phyloP scores from a whole-genome alignment of 1,140 invertebrate species.

The Theocolax elegans region DNA sequence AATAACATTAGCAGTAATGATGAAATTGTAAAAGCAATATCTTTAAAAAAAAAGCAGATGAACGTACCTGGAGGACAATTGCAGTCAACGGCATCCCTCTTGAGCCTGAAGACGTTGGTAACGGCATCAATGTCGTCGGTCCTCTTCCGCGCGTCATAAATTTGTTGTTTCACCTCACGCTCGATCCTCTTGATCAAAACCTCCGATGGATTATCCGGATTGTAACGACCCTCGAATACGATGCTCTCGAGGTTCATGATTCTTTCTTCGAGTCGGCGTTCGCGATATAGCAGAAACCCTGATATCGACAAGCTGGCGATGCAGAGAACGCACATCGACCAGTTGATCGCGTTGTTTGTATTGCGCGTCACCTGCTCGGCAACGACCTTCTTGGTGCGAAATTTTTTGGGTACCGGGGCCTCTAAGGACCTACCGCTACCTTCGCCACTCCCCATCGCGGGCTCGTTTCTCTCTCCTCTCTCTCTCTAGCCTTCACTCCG shows the following conservation, averaged over 20 bases:
- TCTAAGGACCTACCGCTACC: constrained; percentile 32
- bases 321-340: constrained; percentile 60
- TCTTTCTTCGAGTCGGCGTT: constrained; percentile 57
- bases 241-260: constrained; percentile 56
- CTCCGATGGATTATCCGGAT: constrained; percentile 3
- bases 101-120: constrained; percentile 50
- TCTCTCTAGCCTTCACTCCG: not conserved
- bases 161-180: constrained; percentile 50
- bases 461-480: not conserved
- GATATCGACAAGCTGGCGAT: constrained; percentile 57
- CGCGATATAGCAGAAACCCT: constrained; percentile 58
- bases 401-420: constrained; percentile 51
- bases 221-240: constrained; percentile 32
- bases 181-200: constrained; percentile 50
- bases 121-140: constrained; percentile 17
- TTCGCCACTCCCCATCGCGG: constrained; percentile 29
- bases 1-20: too few relatives aligned
- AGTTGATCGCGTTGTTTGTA: constrained; percentile 45
- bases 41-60: too few relatives aligned
- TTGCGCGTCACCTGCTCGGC: constrained; percentile 5
- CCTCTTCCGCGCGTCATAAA: constrained; percentile 21
- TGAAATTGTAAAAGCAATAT: too few relatives aligned
- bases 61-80: constrained; percentile 59
- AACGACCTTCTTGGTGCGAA: constrained; percentile 44
- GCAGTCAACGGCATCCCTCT: constrained; percentile 55